Conservation (phyloP, 2,113 vertebrate species). For the Pelobates fuscus region DNA sequence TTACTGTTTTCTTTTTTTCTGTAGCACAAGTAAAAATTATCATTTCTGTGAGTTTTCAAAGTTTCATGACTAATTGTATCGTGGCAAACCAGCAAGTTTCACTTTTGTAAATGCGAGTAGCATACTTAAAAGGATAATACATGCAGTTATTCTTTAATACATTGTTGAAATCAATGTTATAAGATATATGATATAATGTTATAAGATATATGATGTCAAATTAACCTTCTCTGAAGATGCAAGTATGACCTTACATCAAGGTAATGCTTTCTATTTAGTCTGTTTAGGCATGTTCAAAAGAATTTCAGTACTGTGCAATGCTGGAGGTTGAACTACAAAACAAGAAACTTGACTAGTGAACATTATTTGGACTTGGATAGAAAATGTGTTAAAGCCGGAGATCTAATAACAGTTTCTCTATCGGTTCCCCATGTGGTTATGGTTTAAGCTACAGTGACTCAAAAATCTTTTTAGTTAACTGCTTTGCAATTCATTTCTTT, state of each 20-base stretch:
- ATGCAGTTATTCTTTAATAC: not conserved
- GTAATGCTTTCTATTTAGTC: not conserved
- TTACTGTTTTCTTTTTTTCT: too few relatives aligned
- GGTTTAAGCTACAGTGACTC: too few relatives aligned
- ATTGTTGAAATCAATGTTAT: not conserved
- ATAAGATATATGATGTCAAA: not conserved
- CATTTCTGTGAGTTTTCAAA: too few relatives aligned
- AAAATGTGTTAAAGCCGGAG: not conserved
- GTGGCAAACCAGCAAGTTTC: not conserved
- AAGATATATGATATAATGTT: not conserved
- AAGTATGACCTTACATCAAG: not conserved
- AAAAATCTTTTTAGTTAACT: too few relatives aligned
- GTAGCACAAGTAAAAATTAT: too few relatives aligned
- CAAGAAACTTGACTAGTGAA: not conserved
- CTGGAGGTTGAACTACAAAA: not conserved
- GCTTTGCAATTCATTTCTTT: too few relatives aligned
- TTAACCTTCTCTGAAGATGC: not conserved
- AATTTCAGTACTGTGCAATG: not conserved
- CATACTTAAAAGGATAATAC: not conserved
- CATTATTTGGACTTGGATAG: not conserved
- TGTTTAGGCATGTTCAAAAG: not conserved
- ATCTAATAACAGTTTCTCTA: not conserved
- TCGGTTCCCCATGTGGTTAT: too few relatives aligned
- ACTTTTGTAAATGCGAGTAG: not conserved
- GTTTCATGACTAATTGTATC: too few relatives aligned